A percentile compares a stretch with the other conserved stretches of the same genome.
Evolutionary conservation across 2,113 vertebrate genomes (phyloP).

Genomic region (Pachypanchax playfairii): DNA sequence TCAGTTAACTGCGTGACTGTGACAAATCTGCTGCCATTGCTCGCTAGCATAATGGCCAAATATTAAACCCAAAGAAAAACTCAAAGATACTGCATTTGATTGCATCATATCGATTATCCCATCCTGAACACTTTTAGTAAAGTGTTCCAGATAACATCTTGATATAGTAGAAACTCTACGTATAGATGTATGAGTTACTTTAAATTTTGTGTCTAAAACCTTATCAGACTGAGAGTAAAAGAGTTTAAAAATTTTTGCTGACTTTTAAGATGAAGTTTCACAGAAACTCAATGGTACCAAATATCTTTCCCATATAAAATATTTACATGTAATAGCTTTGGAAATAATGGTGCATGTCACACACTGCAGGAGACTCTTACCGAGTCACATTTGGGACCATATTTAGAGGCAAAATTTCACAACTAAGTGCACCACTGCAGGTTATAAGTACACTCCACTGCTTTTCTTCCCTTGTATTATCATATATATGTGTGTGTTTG

Average conservation of each 20-base stretch:
- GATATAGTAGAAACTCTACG: background rate
- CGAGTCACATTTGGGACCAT: background rate
- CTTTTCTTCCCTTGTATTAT: background rate
- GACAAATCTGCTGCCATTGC: conserved; percentile 45
- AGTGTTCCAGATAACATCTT: background rate
- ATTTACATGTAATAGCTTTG: background rate
- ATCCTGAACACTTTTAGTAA: too few relatives aligned
- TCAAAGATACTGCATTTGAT: background rate
- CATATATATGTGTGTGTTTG: too few relatives aligned
- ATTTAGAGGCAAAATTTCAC: background rate
- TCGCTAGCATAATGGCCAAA: conserved; percentile 18
- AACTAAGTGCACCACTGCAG: background rate
- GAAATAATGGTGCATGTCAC: conserved; percentile 3
- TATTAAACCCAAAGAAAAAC: conserved; percentile 9
- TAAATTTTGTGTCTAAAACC: background rate
- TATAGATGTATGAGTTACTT: too few relatives aligned
- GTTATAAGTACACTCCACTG: background rate
- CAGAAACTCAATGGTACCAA: background rate
- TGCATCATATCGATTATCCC: background rate
- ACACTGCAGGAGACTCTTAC: background rate
- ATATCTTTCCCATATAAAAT: background rate
- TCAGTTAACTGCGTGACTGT: conserved; percentile 60
- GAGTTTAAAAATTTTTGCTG: background rate
- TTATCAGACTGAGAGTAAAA: background rate
- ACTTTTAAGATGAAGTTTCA: background rate